Conservation (phyloP, 2,113 vertebrate genomes). For the Opisthocomus hoazin region DNA sequence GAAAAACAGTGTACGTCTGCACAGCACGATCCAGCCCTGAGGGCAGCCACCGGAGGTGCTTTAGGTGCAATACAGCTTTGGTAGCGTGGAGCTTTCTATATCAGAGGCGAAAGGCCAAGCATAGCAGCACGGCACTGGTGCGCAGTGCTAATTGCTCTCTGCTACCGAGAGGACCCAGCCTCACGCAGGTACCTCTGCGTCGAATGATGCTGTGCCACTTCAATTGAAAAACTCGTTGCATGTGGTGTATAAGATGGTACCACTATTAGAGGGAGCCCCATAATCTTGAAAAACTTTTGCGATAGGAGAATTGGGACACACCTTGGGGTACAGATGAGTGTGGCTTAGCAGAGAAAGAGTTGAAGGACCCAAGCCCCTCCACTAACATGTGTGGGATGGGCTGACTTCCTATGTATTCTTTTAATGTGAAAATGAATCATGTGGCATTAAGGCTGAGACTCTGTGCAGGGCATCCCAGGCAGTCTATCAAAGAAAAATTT, state of each 20-base stretch:
- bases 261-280: background rate
- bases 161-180: background rate
- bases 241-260: background rate
- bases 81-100: background rate
- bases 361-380: background rate
- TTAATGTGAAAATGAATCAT: background rate
- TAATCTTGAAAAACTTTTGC: background rate
- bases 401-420: background rate
- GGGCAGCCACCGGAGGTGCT: background rate
- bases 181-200: background rate
- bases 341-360: background rate
- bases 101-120: background rate
- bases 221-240: background rate
- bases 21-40: background rate
- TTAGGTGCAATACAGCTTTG: background rate
- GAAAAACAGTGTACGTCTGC: background rate
- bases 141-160: background rate
- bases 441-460: accelerated
- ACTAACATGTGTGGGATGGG: background rate
- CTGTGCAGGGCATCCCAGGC: background rate
- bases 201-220: background rate
- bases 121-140: background rate
- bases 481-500: background rate
- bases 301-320: background rate
- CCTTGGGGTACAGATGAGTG: background rate